Evolutionary conservation across 2,888 invertebrate species (phyloP), one percentile per base, ranked within the genome.

Genomic region (Agrochola lota): DNA sequence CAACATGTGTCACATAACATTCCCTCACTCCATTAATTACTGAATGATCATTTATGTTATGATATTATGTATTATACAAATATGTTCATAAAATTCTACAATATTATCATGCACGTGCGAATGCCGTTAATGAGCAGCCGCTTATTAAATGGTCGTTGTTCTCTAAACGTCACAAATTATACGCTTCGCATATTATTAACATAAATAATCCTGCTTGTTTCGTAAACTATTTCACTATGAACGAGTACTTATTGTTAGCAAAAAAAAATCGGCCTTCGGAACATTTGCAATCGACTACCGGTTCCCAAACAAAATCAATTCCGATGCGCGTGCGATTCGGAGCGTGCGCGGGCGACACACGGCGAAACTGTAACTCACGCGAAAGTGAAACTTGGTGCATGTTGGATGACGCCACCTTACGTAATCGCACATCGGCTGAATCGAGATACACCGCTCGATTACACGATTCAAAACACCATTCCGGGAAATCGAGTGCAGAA

Each of bases 361-460:
- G 83, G 85, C 85, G 89, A 93, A 95, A 94, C 92, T 91, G 93
- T 95, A 95, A 94, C 93, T 95, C 94, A 94, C 92, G 91, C 91
- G 94, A 96, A 96, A 96, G 96, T 96, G 96, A 96, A 96, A 96
- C 95, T 94, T 85, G 46, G 26, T 71, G 73, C 75, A 93, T 92
- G 91, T 91, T 90, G 91, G 89, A 91, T 92, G 93, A 94, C 92
- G 94, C 92, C 92, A 87, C 66, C 73, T 96, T 95, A 92, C 91
- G 92, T 92, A 95, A 88, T 69, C 66, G 83, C 66, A 94, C 90
- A 92, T 90, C 87, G 81, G 46, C 74, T 87, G 90, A 91, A 90
- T 86, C 87, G 88, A 92, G 92, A 91, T 91, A 91, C 88, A 88
- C 73, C 57, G 43, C 86, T 90, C 90, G 91, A 91, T 92, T 92